Base-by-base conservation (phyloP, 2,113 vertebrate species). In the Potamarius usumacintae region DNA sequence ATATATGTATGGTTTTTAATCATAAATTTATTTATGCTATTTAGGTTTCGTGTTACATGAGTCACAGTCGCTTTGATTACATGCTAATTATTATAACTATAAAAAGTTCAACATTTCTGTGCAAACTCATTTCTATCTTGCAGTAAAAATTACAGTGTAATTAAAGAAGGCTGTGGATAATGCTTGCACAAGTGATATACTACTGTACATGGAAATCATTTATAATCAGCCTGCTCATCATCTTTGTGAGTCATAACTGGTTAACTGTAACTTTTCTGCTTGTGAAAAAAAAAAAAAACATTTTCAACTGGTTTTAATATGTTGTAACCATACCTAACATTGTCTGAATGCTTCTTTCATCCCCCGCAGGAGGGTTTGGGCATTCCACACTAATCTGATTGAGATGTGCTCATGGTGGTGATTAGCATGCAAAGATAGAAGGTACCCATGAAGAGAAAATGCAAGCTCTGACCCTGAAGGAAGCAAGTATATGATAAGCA, bases 361-460 rank as follows among this genome's bases (percentile, higher is more conserved):
- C 85, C 63, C 52, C 63, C 12, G 10, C 72, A 42, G 80, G 53
- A 67, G 69, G 87, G 55, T 74, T 76, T 86, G 34, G 17, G 48
- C 85, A 88, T 89, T 89, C 86, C 86, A 88, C 48, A 58, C 53
- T 88, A 86, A 91, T 91, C 85, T 88, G 48, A 85, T 82, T 88
- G 88, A 57, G 80, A 89, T 88, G 67, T 76, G 11, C 74, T 81
- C 58, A 27, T 83, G 67, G 69, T 78, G 79, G 30, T 78, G 83
- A 71, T 83, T 88, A 63, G 84, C 71, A 82, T 57, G 63, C 11
- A 48, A 2, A 60, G 80, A 80, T 20, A 77, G 82, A 30, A 67
- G 22, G n/a, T 27, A 83, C 34, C 52, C 72, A 53, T 85, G 82
- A 79, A 65, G 30, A 57, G 48, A 81, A 67, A 58, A 50, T 7